Base-by-base conservation (phyloP, 2,888 invertebrate genomes). In the Julus scandinavius region DNA sequence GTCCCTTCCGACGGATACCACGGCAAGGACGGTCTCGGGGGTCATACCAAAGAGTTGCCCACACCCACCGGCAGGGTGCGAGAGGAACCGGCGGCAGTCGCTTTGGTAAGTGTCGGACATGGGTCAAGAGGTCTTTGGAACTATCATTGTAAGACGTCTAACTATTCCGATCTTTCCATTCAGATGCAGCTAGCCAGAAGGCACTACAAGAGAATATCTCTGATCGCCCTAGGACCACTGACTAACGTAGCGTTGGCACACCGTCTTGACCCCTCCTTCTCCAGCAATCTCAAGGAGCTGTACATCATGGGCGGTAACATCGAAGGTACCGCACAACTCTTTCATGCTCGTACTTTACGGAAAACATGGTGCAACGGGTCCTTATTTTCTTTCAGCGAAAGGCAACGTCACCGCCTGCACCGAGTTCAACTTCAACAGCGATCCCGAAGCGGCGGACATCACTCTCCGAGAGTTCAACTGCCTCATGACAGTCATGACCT, bases 401-500 rank as follows among this genome's bases (percentile, higher is more conserved):
- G 95, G 95, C 29, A 95, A 95, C 91, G 92, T 92, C 40, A 94
- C 94, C 1, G 91, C 94, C 1, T 92, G 94, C 80, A 95, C 95
- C 0, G 96, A 97, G 92, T 97, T 95, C 91, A 97, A 97, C 92
- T 96, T 96, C 91, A 94, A 93, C 90, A 92, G 92, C 40, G 96
- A 97, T 92, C 96, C 96, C 0, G 96, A 97, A 92, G 95, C 96
- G 2, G 96, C 95, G 0, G 93, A 94, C 90, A 94, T 96, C 86
- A 94, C 95, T n/a, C 92, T 96, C n/a, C 92, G 93, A 45, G 94
- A 93, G 90, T 92, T 94, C 58, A 92, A 91, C 84, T 92, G 92
- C 87, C 95, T 95, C 15, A 93, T 96, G 1, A 93, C 93, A 87
- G 91, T 96, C 41, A 91, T 96, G 7, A 95, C 96, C 0, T 96